phyloP scores from a whole-genome alignment of 92 coral and sea anemone species.

The Heteractis magnifica region DNA sequence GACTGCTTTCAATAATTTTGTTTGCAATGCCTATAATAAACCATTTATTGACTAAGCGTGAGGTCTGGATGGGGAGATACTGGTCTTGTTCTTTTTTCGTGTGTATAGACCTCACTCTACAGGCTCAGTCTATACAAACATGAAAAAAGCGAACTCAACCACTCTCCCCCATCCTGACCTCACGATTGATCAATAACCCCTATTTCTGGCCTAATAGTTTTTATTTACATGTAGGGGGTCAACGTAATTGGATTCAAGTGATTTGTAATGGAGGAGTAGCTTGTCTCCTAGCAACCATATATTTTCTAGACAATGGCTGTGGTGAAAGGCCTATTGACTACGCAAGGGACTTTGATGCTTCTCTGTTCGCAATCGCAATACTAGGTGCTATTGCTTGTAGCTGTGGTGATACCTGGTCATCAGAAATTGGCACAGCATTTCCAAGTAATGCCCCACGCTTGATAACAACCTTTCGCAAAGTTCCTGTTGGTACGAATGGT shows the following conservation, averaged over 20 bases:
- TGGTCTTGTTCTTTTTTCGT: too few relatives aligned
- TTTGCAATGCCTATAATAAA: too few relatives aligned
- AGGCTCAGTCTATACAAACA: too few relatives aligned
- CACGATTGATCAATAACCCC: neutral
- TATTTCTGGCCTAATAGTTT: neutral
- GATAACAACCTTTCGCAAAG: constrained; percentile 81
- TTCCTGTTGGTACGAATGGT: constrained; percentile 97
- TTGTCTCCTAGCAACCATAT: constrained; percentile 63
- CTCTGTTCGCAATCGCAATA: constrained; percentile 79
- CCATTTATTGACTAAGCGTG: too few relatives aligned
- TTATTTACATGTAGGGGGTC: constrained; percentile 66
- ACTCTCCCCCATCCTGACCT: too few relatives aligned
- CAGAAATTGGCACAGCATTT: constrained; percentile 90
- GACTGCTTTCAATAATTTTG: too few relatives aligned
- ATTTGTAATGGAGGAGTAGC: constrained; percentile 98
- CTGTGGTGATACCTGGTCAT: constrained; percentile 99
- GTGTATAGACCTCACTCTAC: too few relatives aligned
- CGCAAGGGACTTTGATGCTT: constrained; percentile 91
- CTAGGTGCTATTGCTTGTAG: constrained; percentile 92
- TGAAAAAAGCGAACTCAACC: too few relatives aligned
- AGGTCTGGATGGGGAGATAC: too few relatives aligned
- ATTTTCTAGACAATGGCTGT: constrained; percentile 81
- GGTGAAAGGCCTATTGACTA: constrained; percentile 91
- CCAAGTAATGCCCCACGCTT: constrained; percentile 70
- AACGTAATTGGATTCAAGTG: constrained; percentile 97